Conservation (phyloP, 2,113 vertebrate genomes). For the Aix galericulata region DNA sequence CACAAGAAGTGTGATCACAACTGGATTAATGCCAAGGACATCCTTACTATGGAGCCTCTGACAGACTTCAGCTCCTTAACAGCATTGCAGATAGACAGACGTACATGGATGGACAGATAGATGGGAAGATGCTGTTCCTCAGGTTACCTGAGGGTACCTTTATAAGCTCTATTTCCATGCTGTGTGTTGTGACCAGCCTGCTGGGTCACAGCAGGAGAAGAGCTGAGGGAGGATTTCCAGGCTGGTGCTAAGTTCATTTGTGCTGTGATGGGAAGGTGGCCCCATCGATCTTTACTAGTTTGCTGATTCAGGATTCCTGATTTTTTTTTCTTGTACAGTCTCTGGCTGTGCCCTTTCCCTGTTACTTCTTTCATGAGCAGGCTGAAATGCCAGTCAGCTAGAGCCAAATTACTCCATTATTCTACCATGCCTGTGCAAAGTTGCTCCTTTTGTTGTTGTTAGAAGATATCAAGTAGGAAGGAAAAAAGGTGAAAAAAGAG, state of each 20-base stretch:
- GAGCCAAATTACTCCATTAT: rapidly evolving
- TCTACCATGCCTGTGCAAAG: rapidly evolving
- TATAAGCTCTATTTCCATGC: neutral
- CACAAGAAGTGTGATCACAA: constrained; percentile 31
- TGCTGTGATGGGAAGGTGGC: neutral
- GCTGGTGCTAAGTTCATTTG: rapidly evolving
- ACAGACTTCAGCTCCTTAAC: constrained; percentile 7
- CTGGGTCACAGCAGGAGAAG: neutral
- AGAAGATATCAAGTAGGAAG: rapidly evolving
- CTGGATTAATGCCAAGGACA: constrained; percentile 30
- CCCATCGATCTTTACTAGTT: neutral
- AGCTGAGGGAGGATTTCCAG: neutral
- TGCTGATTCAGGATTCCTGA: neutral
- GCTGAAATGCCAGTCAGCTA: neutral
- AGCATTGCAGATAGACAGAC: neutral
- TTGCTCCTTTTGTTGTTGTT: neutral
- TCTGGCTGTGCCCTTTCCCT: neutral
- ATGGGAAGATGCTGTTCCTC: neutral
- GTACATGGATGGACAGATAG: neutral
- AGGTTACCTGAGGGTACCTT: neutral
- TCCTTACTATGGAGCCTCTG: neutral
- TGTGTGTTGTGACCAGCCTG: neutral
- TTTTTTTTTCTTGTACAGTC: neutral
- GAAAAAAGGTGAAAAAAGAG: neutral
- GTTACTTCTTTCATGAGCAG: neutral